Evolutionary conservation across 2,113 vertebrate species (phyloP).

Genomic region (Engraulis encrasicolus): DNA sequence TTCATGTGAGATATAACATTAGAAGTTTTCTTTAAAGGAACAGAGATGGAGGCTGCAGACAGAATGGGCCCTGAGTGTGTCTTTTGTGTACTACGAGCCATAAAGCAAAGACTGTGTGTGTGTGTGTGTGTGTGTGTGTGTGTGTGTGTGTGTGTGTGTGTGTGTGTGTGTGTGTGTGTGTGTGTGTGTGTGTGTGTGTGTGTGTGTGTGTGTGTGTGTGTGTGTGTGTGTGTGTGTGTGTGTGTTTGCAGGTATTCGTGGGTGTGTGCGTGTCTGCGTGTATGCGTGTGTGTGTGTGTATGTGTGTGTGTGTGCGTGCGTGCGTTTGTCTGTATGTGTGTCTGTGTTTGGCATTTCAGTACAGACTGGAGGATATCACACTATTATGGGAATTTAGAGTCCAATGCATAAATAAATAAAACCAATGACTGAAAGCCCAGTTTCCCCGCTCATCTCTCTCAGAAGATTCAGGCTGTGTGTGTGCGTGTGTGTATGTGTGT

Average conservation of each 20-base stretch:
- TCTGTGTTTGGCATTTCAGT: slow-evolving; percentile 44
- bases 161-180: no score
- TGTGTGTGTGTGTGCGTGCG: slow-evolving; percentile 24
- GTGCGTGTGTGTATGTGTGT: slow-evolving; percentile 36
- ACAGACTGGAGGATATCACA: slow-evolving; percentile 53
- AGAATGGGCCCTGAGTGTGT: neutral
- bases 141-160: neutral
- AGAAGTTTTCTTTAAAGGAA: no score
- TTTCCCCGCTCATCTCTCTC: slow-evolving; percentile 49
- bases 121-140: neutral
- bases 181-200: neutral
- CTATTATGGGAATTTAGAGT: slow-evolving; percentile 62
- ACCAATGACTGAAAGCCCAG: slow-evolving; percentile 53
- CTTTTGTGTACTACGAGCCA: no score
- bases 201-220: slow-evolving; percentile 20
- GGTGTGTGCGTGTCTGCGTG: no score
- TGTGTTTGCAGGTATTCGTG: no score
- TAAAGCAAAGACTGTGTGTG: no score
- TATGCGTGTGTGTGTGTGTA: no score
- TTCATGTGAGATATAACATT: no score
- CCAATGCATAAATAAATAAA: slow-evolving; percentile 65
- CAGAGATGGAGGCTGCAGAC: neutral
- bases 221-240: neutral
- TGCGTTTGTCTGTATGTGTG: neutral
- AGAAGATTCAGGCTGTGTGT: slow-evolving; percentile 35